Evolutionary conservation across 2,113 vertebrate species (phyloP).

Genomic region (Gasterosteus nipponicus): DNA sequence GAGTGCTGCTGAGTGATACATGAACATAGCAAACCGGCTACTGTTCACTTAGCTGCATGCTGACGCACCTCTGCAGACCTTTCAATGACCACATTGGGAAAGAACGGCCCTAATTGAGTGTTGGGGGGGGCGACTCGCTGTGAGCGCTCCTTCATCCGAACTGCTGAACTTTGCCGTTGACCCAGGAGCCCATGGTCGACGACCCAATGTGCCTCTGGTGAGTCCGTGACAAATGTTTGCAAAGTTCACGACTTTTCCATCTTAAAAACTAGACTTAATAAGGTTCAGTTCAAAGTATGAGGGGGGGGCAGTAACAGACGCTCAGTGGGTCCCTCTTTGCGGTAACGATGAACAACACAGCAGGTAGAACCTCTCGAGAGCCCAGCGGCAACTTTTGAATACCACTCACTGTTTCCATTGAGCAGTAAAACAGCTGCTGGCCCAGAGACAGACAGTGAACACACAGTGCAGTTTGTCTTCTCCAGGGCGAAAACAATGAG

Average conservation of each 20-base stretch:
- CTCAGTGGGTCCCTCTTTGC: constrained; percentile 53
- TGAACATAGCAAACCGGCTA: constrained; percentile 30
- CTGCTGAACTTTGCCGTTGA: neutral
- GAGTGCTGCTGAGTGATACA: constrained; percentile 36
- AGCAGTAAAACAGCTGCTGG: constrained; percentile 54
- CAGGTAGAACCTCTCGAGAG: constrained; percentile 30
- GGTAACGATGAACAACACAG: constrained; percentile 49
- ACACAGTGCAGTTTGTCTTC: constrained; percentile 27
- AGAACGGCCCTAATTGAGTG: neutral
- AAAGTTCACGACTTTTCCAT: constrained; percentile 45
- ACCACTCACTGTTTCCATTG: constrained; percentile 53
- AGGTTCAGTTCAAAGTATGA: constrained; percentile 55
- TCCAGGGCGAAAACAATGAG: constrained; percentile 33
- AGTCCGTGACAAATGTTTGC: constrained; percentile 6
- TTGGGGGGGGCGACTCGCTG: neutral
- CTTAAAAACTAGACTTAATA: constrained; percentile 33
- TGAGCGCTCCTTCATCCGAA: neutral
- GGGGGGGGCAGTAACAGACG: constrained; percentile 7
- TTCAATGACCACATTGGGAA: neutral
- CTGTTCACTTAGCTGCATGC: constrained; percentile 21
- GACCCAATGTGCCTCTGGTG: constrained; percentile 2
- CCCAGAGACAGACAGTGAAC: constrained; percentile 39
- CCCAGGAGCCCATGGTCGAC: neutral
- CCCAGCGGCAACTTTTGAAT: constrained; percentile 37
- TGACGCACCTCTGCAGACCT: constrained; percentile 13